These are phyloP conservation scores for Chaenocephalus aceratus DNA, from an alignment of 2,113 vertebrate species.

Conservation along the genomic window DNA sequence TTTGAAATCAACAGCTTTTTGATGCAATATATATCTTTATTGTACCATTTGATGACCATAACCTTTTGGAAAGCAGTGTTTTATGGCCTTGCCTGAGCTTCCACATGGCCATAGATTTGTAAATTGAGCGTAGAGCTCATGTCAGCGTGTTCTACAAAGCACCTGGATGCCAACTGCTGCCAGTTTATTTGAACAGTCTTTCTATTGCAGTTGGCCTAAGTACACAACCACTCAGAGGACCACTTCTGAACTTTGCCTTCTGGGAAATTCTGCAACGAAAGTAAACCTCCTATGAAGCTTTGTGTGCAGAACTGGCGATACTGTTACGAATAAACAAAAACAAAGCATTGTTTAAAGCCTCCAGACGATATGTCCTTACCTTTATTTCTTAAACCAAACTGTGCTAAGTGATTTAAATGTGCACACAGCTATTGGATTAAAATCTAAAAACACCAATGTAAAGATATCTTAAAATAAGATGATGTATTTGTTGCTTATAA, in stretches of 20 bases:
- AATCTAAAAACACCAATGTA: neutral
- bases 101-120: constrained; percentile 3
- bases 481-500: neutral
- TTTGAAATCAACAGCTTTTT: neutral
- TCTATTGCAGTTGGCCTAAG: constrained; percentile 1
- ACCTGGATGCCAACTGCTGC: constrained; percentile 62
- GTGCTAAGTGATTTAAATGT: neutral
- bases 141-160: constrained; percentile 41
- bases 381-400: too few species aligned
- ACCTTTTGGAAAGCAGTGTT: constrained; percentile 17
- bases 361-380: neutral
- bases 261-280: constrained; percentile 59
- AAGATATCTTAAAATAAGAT: neutral
- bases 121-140: constrained; percentile 43
- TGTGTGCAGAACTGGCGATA: neutral
- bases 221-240: constrained; percentile 51
- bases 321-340: constrained; percentile 1
- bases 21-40: neutral
- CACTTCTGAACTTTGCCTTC: constrained; percentile 50
- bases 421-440: neutral
- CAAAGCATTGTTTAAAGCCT: constrained; percentile 14
- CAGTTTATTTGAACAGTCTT: constrained; percentile 67
- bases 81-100: constrained; percentile 15
- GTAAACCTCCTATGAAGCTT: constrained; percentile 7
- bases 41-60: constrained; percentile 30